phyloP scores from a whole-genome alignment of 2,888 invertebrate species.

The Leucophenga maculata region DNA sequence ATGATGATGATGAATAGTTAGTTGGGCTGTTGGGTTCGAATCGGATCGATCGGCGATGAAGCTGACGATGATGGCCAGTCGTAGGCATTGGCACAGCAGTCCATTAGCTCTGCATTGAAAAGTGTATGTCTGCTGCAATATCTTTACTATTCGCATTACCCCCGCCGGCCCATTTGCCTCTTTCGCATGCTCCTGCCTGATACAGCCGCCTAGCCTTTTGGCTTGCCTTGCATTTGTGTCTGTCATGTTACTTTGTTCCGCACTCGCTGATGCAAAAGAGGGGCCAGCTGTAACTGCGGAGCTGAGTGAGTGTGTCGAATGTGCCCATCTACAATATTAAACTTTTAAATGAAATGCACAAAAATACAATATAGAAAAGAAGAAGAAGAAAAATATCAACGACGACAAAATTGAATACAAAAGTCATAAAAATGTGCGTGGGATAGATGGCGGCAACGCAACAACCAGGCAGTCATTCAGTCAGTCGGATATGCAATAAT shows the following conservation, averaged over 20 bases:
- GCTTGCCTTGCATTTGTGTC: slow-evolving; percentile 35
- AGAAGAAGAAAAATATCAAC: slow-evolving; percentile 42
- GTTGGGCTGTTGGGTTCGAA: background rate
- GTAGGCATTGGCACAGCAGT: background rate
- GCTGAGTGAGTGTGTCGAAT: slow-evolving; percentile 2
- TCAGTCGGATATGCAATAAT: background rate
- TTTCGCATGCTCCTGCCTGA: background rate
- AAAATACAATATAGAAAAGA: slow-evolving; percentile 46
- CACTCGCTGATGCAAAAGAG: slow-evolving; percentile 47
- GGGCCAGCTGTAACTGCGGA: slow-evolving; percentile 40
- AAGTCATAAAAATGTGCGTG: slow-evolving; percentile 57
- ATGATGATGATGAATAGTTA: slow-evolving; percentile 2
- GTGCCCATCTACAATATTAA: slow-evolving; percentile 38
- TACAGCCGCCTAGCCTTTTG: background rate
- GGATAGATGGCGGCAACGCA: slow-evolving; percentile 52
- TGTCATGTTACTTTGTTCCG: slow-evolving; percentile 42
- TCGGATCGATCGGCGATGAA: background rate
- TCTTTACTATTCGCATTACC: no score
- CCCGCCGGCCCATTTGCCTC: slow-evolving; percentile 28
- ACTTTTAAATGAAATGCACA: slow-evolving; percentile 50
- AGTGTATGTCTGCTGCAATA: slow-evolving; percentile 18
- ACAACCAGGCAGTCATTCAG: background rate
- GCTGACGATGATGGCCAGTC: background rate
- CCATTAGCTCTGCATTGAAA: slow-evolving; percentile 4
- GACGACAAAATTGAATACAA: slow-evolving; percentile 38